phyloP scores from a whole-genome alignment of 2,797 vertebrate species.

The Crax fasciolata region DNA sequence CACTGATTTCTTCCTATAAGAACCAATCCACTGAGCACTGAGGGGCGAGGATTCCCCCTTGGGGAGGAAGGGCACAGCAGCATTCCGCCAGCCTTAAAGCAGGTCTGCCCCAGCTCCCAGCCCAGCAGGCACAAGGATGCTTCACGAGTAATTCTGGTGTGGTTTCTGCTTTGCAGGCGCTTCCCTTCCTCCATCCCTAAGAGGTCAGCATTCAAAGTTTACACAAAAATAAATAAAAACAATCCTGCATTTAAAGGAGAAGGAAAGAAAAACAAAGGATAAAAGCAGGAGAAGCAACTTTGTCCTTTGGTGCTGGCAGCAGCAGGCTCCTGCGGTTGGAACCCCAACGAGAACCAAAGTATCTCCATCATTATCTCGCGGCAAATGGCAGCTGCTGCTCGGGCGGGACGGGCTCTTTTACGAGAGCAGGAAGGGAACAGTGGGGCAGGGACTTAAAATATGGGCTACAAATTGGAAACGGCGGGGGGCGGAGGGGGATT shows the following conservation, averaged over 20 bases:
- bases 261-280: accelerated
- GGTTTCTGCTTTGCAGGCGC: background rate
- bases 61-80: background rate
- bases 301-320: slow-evolving; percentile 38
- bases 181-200: background rate
- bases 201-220: background rate
- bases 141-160: accelerated
- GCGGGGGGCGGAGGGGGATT: slow-evolving; percentile 9
- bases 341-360: slow-evolving; percentile 40
- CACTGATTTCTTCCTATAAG: background rate
- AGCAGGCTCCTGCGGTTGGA: background rate
- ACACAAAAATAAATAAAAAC: background rate
- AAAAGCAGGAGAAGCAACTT: slow-evolving; percentile 20
- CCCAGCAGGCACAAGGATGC: background rate
- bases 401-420: background rate
- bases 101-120: background rate
- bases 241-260: background rate
- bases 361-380: slow-evolving; percentile 15
- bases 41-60: too few species aligned
- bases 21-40: background rate
- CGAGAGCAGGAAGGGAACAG: slow-evolving; percentile 42
- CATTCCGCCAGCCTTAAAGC: background rate
- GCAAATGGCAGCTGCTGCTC: slow-evolving; percentile 35
- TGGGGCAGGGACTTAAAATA: slow-evolving; percentile 58
- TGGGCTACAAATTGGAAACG: slow-evolving; percentile 50